Base-by-base conservation (phyloP, 2,888 invertebrate genomes). In the Stegana nigrithorax region DNA sequence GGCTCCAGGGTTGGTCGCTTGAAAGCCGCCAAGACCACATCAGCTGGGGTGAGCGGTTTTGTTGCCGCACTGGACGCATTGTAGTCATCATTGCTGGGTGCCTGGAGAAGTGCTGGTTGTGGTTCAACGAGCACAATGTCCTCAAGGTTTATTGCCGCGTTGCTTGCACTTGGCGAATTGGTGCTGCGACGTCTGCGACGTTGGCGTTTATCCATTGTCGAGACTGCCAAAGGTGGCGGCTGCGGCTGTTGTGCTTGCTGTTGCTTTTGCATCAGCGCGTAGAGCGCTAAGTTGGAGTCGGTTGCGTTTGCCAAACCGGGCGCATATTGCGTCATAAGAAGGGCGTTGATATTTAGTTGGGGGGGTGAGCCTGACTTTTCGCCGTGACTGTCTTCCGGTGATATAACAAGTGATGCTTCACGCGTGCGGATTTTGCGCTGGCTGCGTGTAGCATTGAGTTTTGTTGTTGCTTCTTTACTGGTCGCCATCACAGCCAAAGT, bases 71-170 rank as follows among this genome's bases (percentile, higher is more conserved):
- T 27, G 10, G 32, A 10, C 19, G 44, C 19, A 8, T 26, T 3
- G 1, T 10, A 44, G 4, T n/a, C 4, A 39, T 19, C 32, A 5
- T 6, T 42, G 42, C 10, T 10, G n/a, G n/a, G 10, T n/a, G n/a
- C 29, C 32, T 27, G 21, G 6, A 12, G 10, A 12, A 68, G 23
- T 6, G 58, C 42, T 7, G 67, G 66, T 57, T 70, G 69, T 4
- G 78, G 75, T 60, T 84, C 83, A 60, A 84, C 73, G 12, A 84
- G 69, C 19, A 83, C 78, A 58, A 84, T 82, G 29, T 84, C 83
- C 36, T 84, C 84, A 45, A 81, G 60, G 51, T 81, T 78, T 39
- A 74, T 64, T n/a, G n/a, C n/a, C 2, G 70, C 68, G 42, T 62
- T 70, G 0, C 67, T 69, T 26, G 69, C 64, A 47, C 56, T 21